Base-by-base conservation (phyloP, 2,888 invertebrate genomes). In the Eurytoma adleriae region DNA sequence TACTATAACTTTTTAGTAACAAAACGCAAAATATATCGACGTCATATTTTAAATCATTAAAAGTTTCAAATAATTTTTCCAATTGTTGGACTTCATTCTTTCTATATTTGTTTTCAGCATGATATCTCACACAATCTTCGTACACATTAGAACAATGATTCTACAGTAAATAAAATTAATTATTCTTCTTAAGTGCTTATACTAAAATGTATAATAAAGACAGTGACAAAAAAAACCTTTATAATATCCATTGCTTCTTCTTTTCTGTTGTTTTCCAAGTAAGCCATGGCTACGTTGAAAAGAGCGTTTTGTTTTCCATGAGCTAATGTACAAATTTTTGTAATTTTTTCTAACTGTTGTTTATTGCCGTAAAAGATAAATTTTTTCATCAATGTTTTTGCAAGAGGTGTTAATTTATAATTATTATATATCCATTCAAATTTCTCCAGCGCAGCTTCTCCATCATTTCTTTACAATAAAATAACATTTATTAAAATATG, bases 1-100 rank as follows among this genome's bases (percentile, higher is more conserved):
- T 40, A 76, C 76, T 18, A 40, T 69, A 76, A 69, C 50, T 52
- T 76, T 76, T 76, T 20, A 76, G 30, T 20, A 76, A 69, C 24
- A 76, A 30, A 30, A 76, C 27, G 14, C 52, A 76, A 3, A 76
- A 52, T 18, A 40, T 54, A 13, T 69, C 61, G 16, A 76, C 76
- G 16, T 76, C 69, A 14, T 54, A 76, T 12, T 61, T 68, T 24
- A 69, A 69, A 30, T 18, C 12, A 40, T 76, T 76, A 5, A 76
- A 48, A 27, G 69, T n/a, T 2, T 62, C 52, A 27, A 76, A 69
- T 30, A 76, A 52, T 18, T 30, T 76, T 76, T 76, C 76, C 20
- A 76, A 62, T 30, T 69, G 30, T 4, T 62, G 3, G 14, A 61
- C 20, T 20, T 76, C 5, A 20, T 54, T 52, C 5, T 61, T 50